Percentiles rank a stretch among this genome's conserved stretches.
Conservation (phyloP, 2,797 vertebrate species). For the Gymnocypris eckloni region DNA sequence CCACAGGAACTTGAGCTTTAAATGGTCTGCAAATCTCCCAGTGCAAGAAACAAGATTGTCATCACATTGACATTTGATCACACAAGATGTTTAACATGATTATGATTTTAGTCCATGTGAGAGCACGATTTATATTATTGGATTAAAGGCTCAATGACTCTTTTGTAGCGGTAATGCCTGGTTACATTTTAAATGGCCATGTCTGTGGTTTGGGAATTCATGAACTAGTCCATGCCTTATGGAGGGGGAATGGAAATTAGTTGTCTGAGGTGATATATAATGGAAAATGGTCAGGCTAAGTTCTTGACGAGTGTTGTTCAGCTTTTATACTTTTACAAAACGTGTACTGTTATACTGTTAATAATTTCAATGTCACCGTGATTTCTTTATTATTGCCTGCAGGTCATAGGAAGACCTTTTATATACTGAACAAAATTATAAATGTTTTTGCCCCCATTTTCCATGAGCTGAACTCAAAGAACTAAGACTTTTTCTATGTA, state of each 20-base stretch:
- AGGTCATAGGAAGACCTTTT: too few relatives aligned
- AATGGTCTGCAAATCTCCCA: constrained; percentile 13
- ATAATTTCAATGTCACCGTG: too few relatives aligned
- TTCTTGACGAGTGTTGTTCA: neutral
- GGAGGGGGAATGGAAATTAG: constrained; percentile 16
- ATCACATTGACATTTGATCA: constrained; percentile 61
- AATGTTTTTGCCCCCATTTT: too few relatives aligned
- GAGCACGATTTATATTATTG: constrained; percentile 56
- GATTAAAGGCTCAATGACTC: constrained; percentile 59
- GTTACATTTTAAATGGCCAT: constrained; percentile 53
- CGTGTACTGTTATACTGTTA: neutral
- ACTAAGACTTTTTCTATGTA: too few relatives aligned
- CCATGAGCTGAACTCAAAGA: too few relatives aligned
- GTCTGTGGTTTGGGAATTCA: constrained; percentile 45
- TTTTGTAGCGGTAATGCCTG: constrained; percentile 56
- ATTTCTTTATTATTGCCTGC: neutral
- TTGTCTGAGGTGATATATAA: constrained; percentile 9
- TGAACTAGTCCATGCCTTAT: constrained; percentile 29
- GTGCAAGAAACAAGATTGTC: constrained; percentile 47
- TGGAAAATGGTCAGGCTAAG: neutral
- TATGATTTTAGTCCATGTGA: constrained; percentile 54
- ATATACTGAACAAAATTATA: too few relatives aligned
- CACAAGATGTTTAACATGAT: constrained; percentile 55
- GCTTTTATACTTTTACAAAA: neutral
- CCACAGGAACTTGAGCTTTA: constrained; percentile 27